phyloP scores from a whole-genome alignment of 2,797 vertebrate species.

The Chanos chanos region DNA sequence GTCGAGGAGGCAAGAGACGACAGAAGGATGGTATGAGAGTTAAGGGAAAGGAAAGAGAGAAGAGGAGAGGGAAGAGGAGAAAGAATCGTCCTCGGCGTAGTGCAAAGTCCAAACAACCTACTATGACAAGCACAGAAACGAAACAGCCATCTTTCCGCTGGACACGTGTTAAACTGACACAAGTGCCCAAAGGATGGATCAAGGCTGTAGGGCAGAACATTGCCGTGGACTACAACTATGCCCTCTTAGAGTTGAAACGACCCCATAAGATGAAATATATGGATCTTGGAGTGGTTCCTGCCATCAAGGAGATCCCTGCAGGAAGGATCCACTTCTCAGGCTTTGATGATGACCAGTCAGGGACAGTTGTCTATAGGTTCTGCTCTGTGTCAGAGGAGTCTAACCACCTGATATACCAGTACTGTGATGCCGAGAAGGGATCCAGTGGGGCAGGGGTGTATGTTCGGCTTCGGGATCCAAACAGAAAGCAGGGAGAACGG shows the following conservation, averaged over 20 bases:
- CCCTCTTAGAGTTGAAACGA: constrained; percentile 85
- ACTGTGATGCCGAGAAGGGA: constrained; percentile 83
- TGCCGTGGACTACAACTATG: constrained; percentile 84
- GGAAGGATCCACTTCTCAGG: constrained; percentile 90
- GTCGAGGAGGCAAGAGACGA: constrained; percentile 40
- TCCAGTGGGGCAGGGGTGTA: constrained; percentile 89
- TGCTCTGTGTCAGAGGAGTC: constrained; percentile 86
- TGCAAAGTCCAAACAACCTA: not conserved
- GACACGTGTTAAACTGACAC: constrained; percentile 81
- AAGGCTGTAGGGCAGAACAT: constrained; percentile 55
- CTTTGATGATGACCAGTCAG: constrained; percentile 76
- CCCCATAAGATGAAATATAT: constrained; percentile 78
- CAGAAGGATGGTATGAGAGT: not conserved
- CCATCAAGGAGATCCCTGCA: constrained; percentile 64
- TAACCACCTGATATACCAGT: constrained; percentile 85
- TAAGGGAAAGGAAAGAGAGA: constrained; percentile 25
- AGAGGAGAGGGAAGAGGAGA: constrained; percentile 8
- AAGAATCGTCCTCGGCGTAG: constrained; percentile 30
- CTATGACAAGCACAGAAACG: not conserved
- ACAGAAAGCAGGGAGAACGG: constrained; percentile 37
- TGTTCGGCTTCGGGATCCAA: constrained; percentile 75
- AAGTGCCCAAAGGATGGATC: constrained; percentile 86
- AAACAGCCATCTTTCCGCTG: constrained; percentile 75
- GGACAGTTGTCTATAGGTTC: constrained; percentile 88
- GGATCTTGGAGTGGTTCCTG: constrained; percentile 84